Conservation (phyloP, 2,888 invertebrate species). For the Orthonychiurus folsomi region DNA sequence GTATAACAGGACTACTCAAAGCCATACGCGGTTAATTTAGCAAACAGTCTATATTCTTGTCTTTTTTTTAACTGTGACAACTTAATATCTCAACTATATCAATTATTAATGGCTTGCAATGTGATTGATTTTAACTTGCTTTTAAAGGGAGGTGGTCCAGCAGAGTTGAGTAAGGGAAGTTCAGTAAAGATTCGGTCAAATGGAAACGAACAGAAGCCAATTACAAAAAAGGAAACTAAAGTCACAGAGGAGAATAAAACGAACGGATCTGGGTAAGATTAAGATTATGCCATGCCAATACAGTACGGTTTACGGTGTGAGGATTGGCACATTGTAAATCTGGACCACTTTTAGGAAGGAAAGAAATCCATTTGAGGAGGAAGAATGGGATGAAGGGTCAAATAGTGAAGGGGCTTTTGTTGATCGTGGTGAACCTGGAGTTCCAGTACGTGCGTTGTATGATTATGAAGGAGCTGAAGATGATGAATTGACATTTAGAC, state of each 20-base stretch:
- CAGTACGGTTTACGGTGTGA: not conserved
- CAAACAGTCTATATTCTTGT: no score
- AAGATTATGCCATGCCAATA: no score
- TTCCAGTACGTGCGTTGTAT: constrained; percentile 88
- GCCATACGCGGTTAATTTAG: no score
- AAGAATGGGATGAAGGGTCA: constrained; percentile 62
- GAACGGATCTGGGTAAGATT: constrained; percentile 39
- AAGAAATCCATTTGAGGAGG: constrained; percentile 68
- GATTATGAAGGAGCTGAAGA: constrained; percentile 96
- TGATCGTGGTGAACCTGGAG: constrained; percentile 86
- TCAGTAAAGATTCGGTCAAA: constrained; percentile 32
- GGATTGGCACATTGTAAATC: not conserved
- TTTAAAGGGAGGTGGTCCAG: constrained; percentile 39
- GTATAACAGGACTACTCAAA: no score
- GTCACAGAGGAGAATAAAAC: constrained; percentile 36
- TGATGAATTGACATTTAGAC: constrained; percentile 92
- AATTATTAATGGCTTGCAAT: no score
- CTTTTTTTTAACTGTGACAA: no score
- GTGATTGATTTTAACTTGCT: not conserved
- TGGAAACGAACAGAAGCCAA: constrained; percentile 14
- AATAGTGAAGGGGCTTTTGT: constrained; percentile 60
- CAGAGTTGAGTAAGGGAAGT: constrained; percentile 23
- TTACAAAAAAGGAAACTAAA: constrained; percentile 18
- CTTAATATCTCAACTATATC: no score
- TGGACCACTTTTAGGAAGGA: constrained; percentile 51